Evolutionary conservation across 2,888 invertebrate genomes (phyloP).

Genomic region (Drosophila planitibia): DNA sequence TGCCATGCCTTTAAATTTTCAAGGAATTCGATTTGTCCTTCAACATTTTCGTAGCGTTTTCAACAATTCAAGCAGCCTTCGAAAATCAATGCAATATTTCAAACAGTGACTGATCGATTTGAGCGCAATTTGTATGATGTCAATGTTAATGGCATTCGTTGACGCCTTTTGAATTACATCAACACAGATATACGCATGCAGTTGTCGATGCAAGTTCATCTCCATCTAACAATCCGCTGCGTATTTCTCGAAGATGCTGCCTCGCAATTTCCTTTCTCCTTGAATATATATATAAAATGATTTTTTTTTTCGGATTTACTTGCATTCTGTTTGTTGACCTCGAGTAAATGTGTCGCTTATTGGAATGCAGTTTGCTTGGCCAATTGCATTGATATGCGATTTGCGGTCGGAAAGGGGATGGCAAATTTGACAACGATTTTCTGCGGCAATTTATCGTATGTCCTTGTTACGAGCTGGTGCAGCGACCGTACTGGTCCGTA

Average conservation of each 20-base stretch:
- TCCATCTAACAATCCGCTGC: slow-evolving; percentile 30
- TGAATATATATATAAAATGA: not conserved
- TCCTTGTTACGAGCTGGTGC: slow-evolving; percentile 33
- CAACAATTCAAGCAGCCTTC: not conserved
- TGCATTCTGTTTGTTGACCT: slow-evolving; percentile 16
- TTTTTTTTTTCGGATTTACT: not conserved
- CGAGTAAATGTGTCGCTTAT: slow-evolving; percentile 58
- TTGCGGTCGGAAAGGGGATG: slow-evolving; percentile 51
- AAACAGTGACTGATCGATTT: slow-evolving; percentile 46
- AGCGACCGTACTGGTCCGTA: slow-evolving; percentile 18
- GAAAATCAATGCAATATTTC: slow-evolving; percentile 44
- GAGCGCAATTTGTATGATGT: slow-evolving; percentile 54
- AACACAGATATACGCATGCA: slow-evolving; percentile 14
- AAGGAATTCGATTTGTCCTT: not conserved
- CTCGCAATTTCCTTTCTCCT: slow-evolving; percentile 4
- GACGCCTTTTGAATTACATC: slow-evolving; percentile 53
- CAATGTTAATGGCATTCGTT: slow-evolving; percentile 58
- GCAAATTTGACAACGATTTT: slow-evolving; percentile 71
- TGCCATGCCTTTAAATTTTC: not conserved
- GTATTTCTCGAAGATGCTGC: slow-evolving; percentile 25
- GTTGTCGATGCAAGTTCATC: slow-evolving; percentile 31
- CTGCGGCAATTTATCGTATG: slow-evolving; percentile 65
- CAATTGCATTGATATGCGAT: slow-evolving; percentile 69
- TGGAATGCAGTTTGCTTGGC: slow-evolving; percentile 63
- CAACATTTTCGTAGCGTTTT: slow-evolving; percentile 25